Evolutionary conservation across 92 coral and sea anemone species (phyloP), one percentile per base, ranked within the genome.

Genomic region (Zoanthus gigantus): DNA sequence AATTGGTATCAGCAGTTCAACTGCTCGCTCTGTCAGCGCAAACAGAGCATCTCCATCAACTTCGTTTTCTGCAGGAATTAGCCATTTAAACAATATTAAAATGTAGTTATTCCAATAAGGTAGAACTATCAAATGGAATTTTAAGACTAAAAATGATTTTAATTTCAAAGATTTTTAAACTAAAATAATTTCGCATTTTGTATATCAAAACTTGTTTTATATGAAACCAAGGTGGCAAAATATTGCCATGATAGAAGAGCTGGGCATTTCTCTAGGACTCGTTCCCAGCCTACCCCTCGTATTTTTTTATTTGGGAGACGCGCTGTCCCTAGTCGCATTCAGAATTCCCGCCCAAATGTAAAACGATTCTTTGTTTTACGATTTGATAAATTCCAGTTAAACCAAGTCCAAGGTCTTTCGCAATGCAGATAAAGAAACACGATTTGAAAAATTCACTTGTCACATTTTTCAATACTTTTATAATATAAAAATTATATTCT

Each of bases 11-110:
- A 93, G 89, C 7, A 30, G 29, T 69, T 91, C 92, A n/a, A 77
- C 63, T 4, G 94, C 92, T 42, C 93, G 88, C 61, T 91, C 94
- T 17, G 94, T 91, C 6, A 91, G 37, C 74, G 65, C 45, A 16
- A 67, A 17, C 31, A 89, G 77, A 15, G 87, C 96, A 15, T 65
- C 88, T 12, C 90, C 94, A 83, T 91, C 94, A 56, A 91, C 87
- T 72, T 71, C 10, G 72, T 86, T 93, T 42, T 93, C 94, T 89
- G 84, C 71, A 48, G 60, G 60, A 53, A 53, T 53, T 53, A 53
- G 60, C 60, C 60, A 53, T 53, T 53, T 53, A 53, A 53, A 53
- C 60, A 53, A 53, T 53, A 53, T 53, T 53, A 53, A 53, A 53
- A 53, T 53, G 60, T 8, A 53, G 31, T 65, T 65, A 65, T 23